These are phyloP conservation scores for Dolichoris vasculosae DNA, from an alignment of 1,140 invertebrate species.

Conservation along the genomic window DNA sequence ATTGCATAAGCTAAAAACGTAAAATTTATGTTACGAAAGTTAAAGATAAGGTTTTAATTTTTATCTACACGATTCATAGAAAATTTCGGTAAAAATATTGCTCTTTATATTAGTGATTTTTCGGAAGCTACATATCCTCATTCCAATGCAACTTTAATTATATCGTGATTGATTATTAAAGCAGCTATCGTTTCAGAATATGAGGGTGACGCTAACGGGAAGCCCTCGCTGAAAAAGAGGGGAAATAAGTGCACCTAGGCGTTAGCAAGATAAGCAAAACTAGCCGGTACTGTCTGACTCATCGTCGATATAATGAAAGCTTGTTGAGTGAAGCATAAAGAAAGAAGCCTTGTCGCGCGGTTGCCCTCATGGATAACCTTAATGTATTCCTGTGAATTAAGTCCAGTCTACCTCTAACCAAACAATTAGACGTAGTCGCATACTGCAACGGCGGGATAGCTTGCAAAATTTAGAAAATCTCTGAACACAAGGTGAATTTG, in stretches of 20 bases:
- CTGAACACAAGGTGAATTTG: background rate
- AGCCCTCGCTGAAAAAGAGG: background rate
- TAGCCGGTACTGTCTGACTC: background rate
- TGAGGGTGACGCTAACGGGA: background rate
- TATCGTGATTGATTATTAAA: constrained; percentile 34
- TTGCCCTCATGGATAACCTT: background rate
- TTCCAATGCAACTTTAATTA: background rate
- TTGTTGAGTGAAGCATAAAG: background rate
- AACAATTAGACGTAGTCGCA: background rate
- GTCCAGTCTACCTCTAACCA: background rate
- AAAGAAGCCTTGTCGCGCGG: background rate
- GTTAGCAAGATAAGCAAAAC: background rate
- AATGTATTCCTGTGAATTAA: background rate
- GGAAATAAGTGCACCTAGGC: background rate
- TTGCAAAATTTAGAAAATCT: background rate
- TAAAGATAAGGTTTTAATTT: no score
- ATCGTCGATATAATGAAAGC: background rate
- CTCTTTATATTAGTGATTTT: no score
- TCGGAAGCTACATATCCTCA: background rate
- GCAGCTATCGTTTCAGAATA: constrained; percentile 27
- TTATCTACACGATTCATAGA: no score
- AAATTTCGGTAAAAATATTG: no score
- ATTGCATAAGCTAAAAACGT: no score
- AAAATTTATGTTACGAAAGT: no score
- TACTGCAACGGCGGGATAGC: no score